phyloP scores from a whole-genome alignment of 2,113 vertebrate species.

The Semnornis frantzii region DNA sequence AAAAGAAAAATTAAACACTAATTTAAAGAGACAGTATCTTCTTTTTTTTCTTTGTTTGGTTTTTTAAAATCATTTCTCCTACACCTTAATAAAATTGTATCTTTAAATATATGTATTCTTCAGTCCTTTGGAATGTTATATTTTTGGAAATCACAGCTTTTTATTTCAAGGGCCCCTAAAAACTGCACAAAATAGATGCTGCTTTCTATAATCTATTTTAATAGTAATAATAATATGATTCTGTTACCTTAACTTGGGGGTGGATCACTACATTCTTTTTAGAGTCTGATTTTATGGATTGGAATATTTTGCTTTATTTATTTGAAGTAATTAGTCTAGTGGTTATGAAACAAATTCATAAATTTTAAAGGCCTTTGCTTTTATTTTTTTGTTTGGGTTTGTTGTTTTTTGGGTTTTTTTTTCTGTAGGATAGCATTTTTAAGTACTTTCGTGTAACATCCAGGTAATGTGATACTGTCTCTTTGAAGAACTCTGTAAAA shows the following conservation, averaged over 20 bases:
- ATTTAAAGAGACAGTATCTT: constrained; percentile 90
- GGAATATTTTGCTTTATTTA: constrained; percentile 85
- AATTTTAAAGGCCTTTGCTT: constrained; percentile 77
- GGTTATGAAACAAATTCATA: constrained; percentile 75
- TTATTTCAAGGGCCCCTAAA: constrained; percentile 87
- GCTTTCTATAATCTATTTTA: constrained; percentile 90
- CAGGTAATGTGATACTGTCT: constrained; percentile 91
- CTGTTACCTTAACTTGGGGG: constrained; percentile 82
- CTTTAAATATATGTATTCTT: constrained; percentile 86
- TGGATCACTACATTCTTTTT: constrained; percentile 85
- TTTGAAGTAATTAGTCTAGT: constrained; percentile 83
- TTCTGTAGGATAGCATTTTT: constrained; percentile 75
- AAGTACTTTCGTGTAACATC: constrained; percentile 81
- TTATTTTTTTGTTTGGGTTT: constrained; percentile 3
- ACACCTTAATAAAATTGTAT: constrained; percentile 86
- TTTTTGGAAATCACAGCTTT: constrained; percentile 87
- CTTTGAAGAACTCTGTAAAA: constrained; percentile 94
- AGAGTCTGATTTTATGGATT: constrained; percentile 84
- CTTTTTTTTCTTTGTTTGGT: too few species aligned
- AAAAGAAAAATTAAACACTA: constrained; percentile 69
- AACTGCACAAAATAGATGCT: constrained; percentile 90
- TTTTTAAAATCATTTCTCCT: constrained; percentile 81
- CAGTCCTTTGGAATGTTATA: constrained; percentile 87
- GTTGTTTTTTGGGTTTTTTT: constrained; percentile 26
- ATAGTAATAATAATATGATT: constrained; percentile 84